Conservation (phyloP, 2,113 vertebrate species). For the Rhea pennata region DNA sequence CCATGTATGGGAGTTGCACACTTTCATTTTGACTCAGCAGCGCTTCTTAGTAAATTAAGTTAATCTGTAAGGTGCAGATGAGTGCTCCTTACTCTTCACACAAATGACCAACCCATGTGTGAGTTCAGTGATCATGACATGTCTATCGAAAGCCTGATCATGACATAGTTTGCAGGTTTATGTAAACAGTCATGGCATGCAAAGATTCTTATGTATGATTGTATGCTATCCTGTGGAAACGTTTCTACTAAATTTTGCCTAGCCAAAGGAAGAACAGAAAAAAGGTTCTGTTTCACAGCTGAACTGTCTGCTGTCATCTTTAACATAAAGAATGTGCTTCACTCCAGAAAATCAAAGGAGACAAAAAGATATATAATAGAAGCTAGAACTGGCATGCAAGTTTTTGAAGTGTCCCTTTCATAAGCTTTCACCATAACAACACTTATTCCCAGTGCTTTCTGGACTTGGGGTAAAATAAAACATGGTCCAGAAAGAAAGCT, state of each 20-base stretch:
- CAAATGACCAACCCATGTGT: background rate
- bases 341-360: background rate
- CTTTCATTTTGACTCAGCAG: background rate
- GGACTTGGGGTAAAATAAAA: background rate
- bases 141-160: background rate
- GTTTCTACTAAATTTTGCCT: background rate
- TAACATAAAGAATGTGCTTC: background rate
- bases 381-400: background rate
- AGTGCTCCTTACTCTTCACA: background rate
- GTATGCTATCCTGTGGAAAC: background rate
- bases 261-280: background rate
- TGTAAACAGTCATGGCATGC: background rate
- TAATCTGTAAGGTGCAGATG: background rate
- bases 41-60: background rate
- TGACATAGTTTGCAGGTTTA: background rate
- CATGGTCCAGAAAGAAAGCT: background rate
- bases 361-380: background rate
- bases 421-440: background rate
- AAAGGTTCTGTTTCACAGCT: background rate
- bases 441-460: background rate
- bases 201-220: background rate
- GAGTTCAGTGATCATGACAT: background rate
- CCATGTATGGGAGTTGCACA: background rate
- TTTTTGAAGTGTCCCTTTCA: background rate
- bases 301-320: background rate